These are phyloP conservation scores for Ornithorhynchus anatinus DNA, from an alignment of 2,113 vertebrate genomes.

Conservation along the genomic window DNA sequence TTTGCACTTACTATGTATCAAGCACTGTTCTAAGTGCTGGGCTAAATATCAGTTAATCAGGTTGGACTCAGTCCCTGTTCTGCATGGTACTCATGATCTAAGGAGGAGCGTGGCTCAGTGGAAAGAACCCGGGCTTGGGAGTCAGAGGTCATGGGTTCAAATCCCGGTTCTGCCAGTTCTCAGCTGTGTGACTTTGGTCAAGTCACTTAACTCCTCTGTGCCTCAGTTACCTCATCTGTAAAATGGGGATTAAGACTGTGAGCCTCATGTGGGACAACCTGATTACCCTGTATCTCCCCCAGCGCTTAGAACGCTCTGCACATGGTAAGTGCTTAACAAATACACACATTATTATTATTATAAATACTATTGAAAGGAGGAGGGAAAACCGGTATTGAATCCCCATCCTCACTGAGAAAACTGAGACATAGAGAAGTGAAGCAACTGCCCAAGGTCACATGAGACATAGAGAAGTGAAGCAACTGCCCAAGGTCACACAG, in stretches of 20 bases:
- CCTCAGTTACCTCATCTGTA: accelerated
- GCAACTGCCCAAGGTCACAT: background rate
- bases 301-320: background rate
- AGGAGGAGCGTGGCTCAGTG: background rate
- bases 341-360: background rate
- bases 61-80: background rate
- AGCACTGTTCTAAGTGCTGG: no score
- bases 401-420: background rate
- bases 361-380: background rate
- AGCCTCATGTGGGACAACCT: background rate
- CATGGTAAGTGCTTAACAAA: background rate
- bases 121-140: background rate
- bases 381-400: background rate
- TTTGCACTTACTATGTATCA: no score
- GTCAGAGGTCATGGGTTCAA: no score
- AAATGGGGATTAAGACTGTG: background rate
- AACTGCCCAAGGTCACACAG: background rate
- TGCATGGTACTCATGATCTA: background rate
- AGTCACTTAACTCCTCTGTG: background rate
- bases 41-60: no score
- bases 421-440: background rate
- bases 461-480: background rate
- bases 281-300: background rate
- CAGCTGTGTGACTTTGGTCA: background rate
- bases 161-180: no score